Evolutionary conservation across 2,113 vertebrate genomes (phyloP).

Genomic region (Platichthys flesus): DNA sequence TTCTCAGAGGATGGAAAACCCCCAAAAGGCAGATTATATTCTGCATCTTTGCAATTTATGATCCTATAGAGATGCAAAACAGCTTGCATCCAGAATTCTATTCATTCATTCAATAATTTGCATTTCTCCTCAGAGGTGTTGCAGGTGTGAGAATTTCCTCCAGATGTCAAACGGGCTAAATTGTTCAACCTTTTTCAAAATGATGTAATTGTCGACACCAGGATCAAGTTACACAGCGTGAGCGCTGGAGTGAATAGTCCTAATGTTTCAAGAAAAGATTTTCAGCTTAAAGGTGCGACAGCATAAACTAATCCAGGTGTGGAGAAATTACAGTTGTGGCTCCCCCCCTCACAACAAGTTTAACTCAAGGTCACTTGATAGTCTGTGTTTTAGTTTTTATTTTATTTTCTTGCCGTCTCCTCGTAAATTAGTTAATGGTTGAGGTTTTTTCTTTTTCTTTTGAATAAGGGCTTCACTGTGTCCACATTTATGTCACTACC

Average conservation of each 20-base stretch:
- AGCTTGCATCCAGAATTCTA: background rate
- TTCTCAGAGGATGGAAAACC: too few species aligned
- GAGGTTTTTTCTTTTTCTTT: background rate
- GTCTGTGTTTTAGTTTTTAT: constrained; percentile 7
- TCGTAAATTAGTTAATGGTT: constrained; percentile 42
- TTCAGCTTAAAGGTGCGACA: constrained; percentile 38
- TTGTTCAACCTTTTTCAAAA: constrained; percentile 11
- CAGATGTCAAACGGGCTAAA: constrained; percentile 32
- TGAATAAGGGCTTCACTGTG: constrained; percentile 36
- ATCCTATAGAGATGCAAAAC: background rate
- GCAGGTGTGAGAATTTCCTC: constrained; percentile 33
- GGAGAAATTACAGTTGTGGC: constrained; percentile 25
- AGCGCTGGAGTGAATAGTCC: constrained; percentile 30
- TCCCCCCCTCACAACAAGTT: constrained; percentile 21
- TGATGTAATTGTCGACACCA: constrained; percentile 40
- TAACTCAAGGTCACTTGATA: constrained; percentile 42
- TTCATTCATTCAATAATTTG: background rate
- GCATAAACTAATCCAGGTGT: constrained; percentile 74
- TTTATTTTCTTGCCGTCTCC: background rate
- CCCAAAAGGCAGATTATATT: too few species aligned
- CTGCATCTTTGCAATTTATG: background rate
- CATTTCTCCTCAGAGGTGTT: background rate
- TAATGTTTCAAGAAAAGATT: constrained; percentile 43
- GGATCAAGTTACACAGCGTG: constrained; percentile 47
- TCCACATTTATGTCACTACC: constrained; percentile 37